Base-by-base conservation (phyloP, 1,140 invertebrate species). In the Melanaphis sacchari region DNA sequence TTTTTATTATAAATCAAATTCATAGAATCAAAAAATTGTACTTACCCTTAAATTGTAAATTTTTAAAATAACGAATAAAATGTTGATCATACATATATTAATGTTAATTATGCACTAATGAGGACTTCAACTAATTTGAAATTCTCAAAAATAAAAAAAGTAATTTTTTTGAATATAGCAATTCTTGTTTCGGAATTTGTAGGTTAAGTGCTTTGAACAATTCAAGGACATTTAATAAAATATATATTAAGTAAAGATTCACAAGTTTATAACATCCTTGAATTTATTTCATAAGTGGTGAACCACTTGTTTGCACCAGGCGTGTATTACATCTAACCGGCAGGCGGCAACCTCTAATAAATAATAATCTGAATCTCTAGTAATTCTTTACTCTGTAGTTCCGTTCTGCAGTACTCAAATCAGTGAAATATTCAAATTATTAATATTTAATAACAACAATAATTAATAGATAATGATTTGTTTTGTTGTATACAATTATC, bases 151-250 rank as follows among this genome's bases (percentile, higher is more conserved):
- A 85, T 31, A 26, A 93, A 84, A 84, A 85, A 85, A 40, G 84
- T 40, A 76, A 76, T 36, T n/a, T 76, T 84, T 91, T 93, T 46
- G 26, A 93, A 93, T 54, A 84, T 93, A 85, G 36, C 11, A 84
- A 52, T 59, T 90, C 52, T 66, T 66, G 89, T 90, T 31, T 90
- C 26, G 89, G 89, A 90, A 90, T 93, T 93, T 93, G 22, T 85
- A 85, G 91, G 91, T 93, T 93, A 93, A 4, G 76, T 38, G 41
- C 52, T 82, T 92, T 54, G 36, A 24, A 38, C 22, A 93, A 92
- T n/a, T 84, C 91, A 93, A 84, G 81, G 91, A 93, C 81, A 22
- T 52, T 92, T 49, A 15, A 76, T n/a, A 85, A 15, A 40, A 22
- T 85, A 49, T 46, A n/a, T 7, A 26, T 18, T 26, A 59, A 41